These are phyloP conservation scores for Temnopleurus reevesii DNA, from an alignment of 53 echinoderm and acorn worm species.

Conservation along the genomic window DNA sequence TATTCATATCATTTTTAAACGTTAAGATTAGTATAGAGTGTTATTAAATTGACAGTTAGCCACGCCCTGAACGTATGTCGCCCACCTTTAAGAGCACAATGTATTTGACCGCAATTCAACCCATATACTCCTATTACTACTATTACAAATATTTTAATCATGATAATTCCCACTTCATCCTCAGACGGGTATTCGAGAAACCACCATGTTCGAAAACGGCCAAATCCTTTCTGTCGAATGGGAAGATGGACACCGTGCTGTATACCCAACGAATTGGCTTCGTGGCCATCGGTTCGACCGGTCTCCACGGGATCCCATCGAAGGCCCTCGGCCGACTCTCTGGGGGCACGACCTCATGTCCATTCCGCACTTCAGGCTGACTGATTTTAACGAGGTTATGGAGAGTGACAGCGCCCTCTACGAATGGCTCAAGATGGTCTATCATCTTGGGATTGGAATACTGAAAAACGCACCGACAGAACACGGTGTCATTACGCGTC, in stretches of 20 bases:
- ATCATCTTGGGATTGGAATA: neutral
- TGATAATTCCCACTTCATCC: neutral
- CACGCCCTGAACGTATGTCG: too few relatives aligned
- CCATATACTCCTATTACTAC: too few relatives aligned
- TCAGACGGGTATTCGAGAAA: neutral
- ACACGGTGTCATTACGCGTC: neutral
- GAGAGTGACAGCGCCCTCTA: conserved; percentile 47
- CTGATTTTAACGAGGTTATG: conserved; percentile 44
- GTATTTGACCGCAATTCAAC: too few relatives aligned
- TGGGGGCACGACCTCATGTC: conserved; percentile 39
- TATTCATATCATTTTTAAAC: too few relatives aligned
- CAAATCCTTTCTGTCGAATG: conserved; percentile 19
- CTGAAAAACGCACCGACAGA: conserved; percentile 22
- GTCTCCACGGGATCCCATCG: conserved; percentile 37
- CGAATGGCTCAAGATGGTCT: conserved; percentile 8
- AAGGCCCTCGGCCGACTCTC: neutral
- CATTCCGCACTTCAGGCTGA: neutral
- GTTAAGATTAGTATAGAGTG: too few relatives aligned
- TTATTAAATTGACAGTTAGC: too few relatives aligned
- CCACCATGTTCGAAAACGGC: neutral
- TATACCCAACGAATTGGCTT: conserved; percentile 43
- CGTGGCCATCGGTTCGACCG: conserved; percentile 48
- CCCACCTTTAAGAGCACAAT: too few relatives aligned
- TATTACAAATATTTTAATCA: too few relatives aligned
- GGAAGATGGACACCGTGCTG: conserved; percentile 10